Evolutionary conservation across 2,888 invertebrate genomes (phyloP), one percentile per base, ranked within the genome.

Genomic region (Ceratothoa steindachneri): DNA sequence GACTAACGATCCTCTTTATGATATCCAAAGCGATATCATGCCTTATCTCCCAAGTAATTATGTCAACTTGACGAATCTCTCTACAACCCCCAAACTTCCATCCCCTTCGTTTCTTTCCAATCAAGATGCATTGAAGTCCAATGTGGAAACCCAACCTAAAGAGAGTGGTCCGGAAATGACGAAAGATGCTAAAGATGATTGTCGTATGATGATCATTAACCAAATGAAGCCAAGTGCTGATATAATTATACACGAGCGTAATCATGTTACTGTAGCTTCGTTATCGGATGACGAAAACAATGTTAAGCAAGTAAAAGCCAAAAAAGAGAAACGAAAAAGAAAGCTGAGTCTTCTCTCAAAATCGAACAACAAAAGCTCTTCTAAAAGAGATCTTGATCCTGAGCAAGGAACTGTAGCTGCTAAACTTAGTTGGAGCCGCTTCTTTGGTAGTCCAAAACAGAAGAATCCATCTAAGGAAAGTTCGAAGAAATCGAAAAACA

Each of bases 31-130:
- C 65, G 79, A 79, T 66, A 79, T 79, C 67, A 79, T 79, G 79
- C 79, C 79, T n/a, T 79, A 79, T 53, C 68, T 79, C n/a, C 79
- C 79, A 27, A 79, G 79, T 69, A 79, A 79, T 67, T 79, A 79
- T 52, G 74, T 79, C 55, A 79, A 76, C 30, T 69, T 79, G 60
- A 71, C 74, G n/a, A 79, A 73, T 2, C 69, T 77, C 27, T 60
- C 73, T 1, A 76, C 67, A 67, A 74, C 41, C 41, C 68, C 30
- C 29, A 73, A 22, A 66, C n/a, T n/a, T 72, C 2, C 72, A 70
- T 19, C 72, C 70, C 28, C 72, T 72, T 9, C 72, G 72, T 15
- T 72, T 72, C 12, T 67, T 72, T 41, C 41, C 41, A 41, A 5
- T 5, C 41, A 41, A 41, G 15, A 41, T 41, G 41, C 5, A 41